Evolutionary conservation across 2,888 invertebrate genomes (phyloP), one percentile per base, ranked within the genome.

Genomic region (Ferdinandea cuprea): DNA sequence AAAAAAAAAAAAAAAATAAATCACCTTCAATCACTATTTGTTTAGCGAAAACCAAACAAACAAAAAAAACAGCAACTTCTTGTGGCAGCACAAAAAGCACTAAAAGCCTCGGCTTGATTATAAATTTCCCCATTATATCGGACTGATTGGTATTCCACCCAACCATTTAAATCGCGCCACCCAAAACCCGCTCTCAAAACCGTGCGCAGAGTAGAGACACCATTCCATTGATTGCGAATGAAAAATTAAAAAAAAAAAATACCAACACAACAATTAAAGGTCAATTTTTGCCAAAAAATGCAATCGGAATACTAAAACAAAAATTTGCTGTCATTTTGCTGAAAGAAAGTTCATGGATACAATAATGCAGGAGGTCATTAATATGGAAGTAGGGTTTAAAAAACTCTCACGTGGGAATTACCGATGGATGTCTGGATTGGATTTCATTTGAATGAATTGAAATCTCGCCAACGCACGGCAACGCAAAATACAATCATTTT

Each of bases 121-220:
- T 54, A 56, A 73, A 65, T 65, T 65, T 65, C 63, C 35, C 56
- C 63, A 73, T 73, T 73, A 65, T 28, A 65, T 28, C 46, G 13
- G 15, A 19, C 58, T 77, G 58, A 77, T 77, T 77, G 50, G 58
- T 77, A 77, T 77, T 77, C 77, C 56, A 56, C 48, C 69, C 77
- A 46, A 48, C 69, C 17, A 46, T 54, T 63, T 35, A 54, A 72
- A 44, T 37, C 69, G 48, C 30, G 9, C 40, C 56, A 32, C 50
- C 54, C 56, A 42, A 63, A 68, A 48, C 42, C 32, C 15, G 13
- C 13, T n/a, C n/a, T n/a, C n/a, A n/a, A n/a, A n/a, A 44, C 28
- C 28, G 28, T n/a, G 30, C 40, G n/a, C 25, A 25, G 25, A 25
- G 3, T 25, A 5, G 3, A 61, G 46, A 44, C 28, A 28, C 15